Evolutionary conservation across 2,888 invertebrate genomes (phyloP).

Genomic region (Athalia cordata): DNA sequence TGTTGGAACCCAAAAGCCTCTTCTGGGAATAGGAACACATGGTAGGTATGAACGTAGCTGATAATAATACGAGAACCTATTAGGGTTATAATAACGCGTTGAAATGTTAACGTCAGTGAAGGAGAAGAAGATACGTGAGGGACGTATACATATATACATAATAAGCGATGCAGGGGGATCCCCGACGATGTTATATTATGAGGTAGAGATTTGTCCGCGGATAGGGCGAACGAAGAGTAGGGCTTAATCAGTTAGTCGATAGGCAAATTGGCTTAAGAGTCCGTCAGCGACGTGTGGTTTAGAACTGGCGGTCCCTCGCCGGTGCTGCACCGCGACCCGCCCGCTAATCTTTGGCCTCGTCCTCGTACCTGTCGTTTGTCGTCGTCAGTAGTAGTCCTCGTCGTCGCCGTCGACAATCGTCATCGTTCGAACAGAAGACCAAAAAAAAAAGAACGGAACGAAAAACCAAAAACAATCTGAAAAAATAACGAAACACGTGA

Average conservation of each 20-base stretch:
- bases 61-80: too few species aligned
- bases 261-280: conserved; percentile 73
- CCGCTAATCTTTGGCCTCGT: conserved; percentile 49
- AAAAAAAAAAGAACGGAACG: too few species aligned
- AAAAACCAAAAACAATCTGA: too few species aligned
- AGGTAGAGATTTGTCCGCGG: conserved; percentile 40
- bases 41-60: too few species aligned
- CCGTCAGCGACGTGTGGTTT: conserved; percentile 66
- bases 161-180: background rate
- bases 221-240: conserved; percentile 63
- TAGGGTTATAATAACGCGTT: too few species aligned
- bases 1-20: too few species aligned
- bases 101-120: too few species aligned
- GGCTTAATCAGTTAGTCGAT: conserved; percentile 74
- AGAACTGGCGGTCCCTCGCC: conserved; percentile 57
- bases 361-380: conserved; percentile 16
- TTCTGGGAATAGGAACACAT: too few species aligned
- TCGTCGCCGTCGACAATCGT: too few species aligned
- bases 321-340: conserved; percentile 57
- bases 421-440: too few species aligned
- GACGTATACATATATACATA: background rate
- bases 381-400: too few species aligned
- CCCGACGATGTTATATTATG: background rate
- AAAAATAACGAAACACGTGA: too few species aligned
- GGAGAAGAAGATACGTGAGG: background rate